Conservation (phyloP, 2,797 vertebrate species). For the Heteromormyrus szaboi region DNA sequence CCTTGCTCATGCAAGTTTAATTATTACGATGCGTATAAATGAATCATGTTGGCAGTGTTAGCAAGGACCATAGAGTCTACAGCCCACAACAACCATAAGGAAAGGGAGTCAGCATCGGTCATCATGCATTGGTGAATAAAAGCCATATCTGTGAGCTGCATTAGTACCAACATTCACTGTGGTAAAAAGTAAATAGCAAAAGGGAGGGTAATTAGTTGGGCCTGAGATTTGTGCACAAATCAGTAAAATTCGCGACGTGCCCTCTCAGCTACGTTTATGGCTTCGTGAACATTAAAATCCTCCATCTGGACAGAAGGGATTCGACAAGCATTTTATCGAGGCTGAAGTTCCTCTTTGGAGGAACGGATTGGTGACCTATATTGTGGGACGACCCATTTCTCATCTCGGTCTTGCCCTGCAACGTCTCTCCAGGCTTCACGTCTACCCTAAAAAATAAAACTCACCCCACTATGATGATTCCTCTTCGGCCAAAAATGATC, state of each 20-base stretch:
- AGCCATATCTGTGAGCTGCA: background rate
- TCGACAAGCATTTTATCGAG: conserved; percentile 24
- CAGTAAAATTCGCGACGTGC: background rate
- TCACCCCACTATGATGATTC: background rate
- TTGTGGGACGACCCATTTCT: conserved; percentile 56
- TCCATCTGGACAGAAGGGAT: background rate
- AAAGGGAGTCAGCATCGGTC: background rate
- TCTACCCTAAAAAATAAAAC: conserved; percentile 27
- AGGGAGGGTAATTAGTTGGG: background rate
- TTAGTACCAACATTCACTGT: background rate
- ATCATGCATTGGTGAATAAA: background rate
- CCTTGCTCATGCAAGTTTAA: background rate
- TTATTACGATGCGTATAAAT: background rate
- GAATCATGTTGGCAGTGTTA: background rate
- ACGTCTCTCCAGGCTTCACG: background rate
- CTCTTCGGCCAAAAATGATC: background rate
- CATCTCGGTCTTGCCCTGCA: conserved; percentile 29
- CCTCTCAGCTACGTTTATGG: background rate
- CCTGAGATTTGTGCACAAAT: background rate
- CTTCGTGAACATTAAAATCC: background rate
- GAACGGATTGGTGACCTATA: conserved; percentile 51
- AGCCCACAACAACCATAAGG: background rate
- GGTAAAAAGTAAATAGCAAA: background rate
- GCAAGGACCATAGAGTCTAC: background rate
- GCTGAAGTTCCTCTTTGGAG: conserved; percentile 40